Conservation (phyloP, 2,888 invertebrate genomes). For the Aplocera efformata region DNA sequence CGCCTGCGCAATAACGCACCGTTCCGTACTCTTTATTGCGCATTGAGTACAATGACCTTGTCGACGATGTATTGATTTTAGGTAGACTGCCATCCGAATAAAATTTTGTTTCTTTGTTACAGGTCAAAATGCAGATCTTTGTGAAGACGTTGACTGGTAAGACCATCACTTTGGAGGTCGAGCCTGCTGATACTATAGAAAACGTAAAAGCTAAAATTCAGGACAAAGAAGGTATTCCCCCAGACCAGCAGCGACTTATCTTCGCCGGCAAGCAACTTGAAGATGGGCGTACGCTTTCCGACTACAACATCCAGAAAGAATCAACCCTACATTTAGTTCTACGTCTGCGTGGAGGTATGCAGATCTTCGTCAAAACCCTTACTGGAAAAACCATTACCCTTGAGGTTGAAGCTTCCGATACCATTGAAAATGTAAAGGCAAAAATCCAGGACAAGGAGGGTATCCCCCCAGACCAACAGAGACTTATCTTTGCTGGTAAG, state of each 20-base stretch:
- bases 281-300: slow-evolving; percentile 26
- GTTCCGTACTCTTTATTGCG: too few relatives aligned
- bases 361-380: slow-evolving; percentile 28
- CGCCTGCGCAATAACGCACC: too few relatives aligned
- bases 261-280: slow-evolving; percentile 29
- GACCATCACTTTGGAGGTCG: slow-evolving; percentile 26
- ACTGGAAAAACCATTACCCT: slow-evolving; percentile 27
- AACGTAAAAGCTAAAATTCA: slow-evolving; percentile 29
- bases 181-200: slow-evolving; percentile 27
- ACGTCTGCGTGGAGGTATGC: slow-evolving; percentile 31
- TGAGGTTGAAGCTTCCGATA: slow-evolving; percentile 26
- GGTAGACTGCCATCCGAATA: not conserved
- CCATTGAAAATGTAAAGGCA: slow-evolving; percentile 28
- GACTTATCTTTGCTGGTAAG: slow-evolving; percentile 28
- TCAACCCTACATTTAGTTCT: slow-evolving; percentile 26
- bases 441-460: slow-evolving; percentile 32
- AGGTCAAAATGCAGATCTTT: slow-evolving; percentile 41
- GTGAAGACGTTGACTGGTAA: slow-evolving; percentile 31
- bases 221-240: slow-evolving; percentile 30
- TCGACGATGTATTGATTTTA: not conserved
- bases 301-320: slow-evolving; percentile 30
- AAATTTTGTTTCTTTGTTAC: slow-evolving; percentile 18
- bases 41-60: not conserved
- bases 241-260: slow-evolving; percentile 28
- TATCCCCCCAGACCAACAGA: slow-evolving; percentile 28